These are phyloP conservation scores for Aphrophora alni DNA, from an alignment of 2,888 invertebrate species.

Conservation along the genomic window DNA sequence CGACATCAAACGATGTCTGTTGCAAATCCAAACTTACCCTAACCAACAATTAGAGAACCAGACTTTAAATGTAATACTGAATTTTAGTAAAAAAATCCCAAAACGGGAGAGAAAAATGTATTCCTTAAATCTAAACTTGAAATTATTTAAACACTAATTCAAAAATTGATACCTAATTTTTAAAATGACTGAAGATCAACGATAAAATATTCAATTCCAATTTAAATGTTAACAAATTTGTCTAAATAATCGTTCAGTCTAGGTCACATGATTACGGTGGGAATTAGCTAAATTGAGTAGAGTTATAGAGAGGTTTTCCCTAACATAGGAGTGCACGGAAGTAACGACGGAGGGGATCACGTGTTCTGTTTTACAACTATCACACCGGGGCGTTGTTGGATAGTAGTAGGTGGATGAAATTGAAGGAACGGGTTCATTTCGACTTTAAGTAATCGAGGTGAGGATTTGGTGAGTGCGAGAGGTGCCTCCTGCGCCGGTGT, in stretches of 20 bases:
- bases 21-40: neutral
- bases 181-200: neutral
- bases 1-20: neutral
- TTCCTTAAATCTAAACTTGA: neutral
- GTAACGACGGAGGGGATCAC: constrained; percentile 44
- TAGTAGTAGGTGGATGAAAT: constrained; percentile 61
- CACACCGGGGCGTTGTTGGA: constrained; percentile 84
- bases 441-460: constrained; percentile 54
- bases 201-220: constrained; percentile 1
- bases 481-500: constrained; percentile 58
- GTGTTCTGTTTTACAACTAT: constrained; percentile 81
- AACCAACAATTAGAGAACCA: neutral
- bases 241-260: neutral
- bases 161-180: neutral
- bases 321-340: neutral
- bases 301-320: constrained; percentile 9
- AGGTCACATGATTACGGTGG: neutral
- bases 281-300: neutral
- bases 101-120: neutral
- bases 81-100: neutral
- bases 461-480: constrained; percentile 64
- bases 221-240: constrained; percentile 4
- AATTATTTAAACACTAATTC: neutral
- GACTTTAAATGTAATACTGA: neutral
- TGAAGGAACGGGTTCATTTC: constrained; percentile 67